Base-by-base conservation (phyloP, 23 tunicate species). In the Ciona savignyi region DNA sequence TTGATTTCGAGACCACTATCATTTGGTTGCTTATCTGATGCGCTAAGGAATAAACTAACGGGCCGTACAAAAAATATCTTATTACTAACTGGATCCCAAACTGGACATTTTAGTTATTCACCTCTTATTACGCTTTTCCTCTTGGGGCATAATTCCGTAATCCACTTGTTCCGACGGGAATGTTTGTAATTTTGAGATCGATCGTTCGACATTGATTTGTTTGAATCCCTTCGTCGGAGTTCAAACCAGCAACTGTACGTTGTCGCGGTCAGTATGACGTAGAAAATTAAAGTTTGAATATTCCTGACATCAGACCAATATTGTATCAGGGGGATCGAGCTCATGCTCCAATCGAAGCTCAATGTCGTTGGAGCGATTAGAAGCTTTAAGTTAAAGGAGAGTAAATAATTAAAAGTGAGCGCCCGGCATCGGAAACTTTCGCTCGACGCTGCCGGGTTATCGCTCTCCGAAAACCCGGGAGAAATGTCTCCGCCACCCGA, bases 341-440 rank as follows among this genome's bases (percentile, higher is more conserved):
- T 85, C 91, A 85, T 85, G 51, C 96, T 81, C 97, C 97, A 91
- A 60, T 91, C 97, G 61, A 80, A 91, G 56, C 91, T 81, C 2
- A 84, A 77, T 2, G 73, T 35, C 4, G 29, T 62, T 27, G 97
- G 97, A 24, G 71, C 69, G 30, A 84, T 20, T 6, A 85, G 56
- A 66, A 84, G 34, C 69, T 61, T 60, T 4, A 75, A 30, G 72
- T 91, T 80, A 31, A 42, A 68, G n/a, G 75, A 42, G 20, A 85
- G 11, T 65, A 91, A 67, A 56, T 84, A 85, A 66, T 75, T 42
- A 35, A 91, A 91, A 1, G 97, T 84, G 42, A 85, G 56, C 30
- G 69, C 35, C 70, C 97, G 70, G 23, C 78, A 68, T 51, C 63
- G 60, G 62, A 81, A 62, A 71, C 48, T 60, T 26, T 76, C 80